Evolutionary conservation across 2,113 vertebrate species (phyloP).

Genomic region (Chrysemys picta): DNA sequence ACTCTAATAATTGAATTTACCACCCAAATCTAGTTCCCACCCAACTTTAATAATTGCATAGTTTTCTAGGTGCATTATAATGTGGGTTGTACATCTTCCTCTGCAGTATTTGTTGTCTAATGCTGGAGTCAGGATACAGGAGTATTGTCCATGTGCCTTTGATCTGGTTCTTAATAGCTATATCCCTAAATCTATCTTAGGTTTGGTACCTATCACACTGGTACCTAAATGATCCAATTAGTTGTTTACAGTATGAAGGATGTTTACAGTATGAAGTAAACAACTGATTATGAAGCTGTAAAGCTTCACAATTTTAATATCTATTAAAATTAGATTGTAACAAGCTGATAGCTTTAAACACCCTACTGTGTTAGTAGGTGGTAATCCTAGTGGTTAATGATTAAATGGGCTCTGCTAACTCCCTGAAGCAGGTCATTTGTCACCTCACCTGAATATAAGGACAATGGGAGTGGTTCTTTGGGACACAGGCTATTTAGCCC

Average conservation of each 20-base stretch:
- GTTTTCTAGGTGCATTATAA: background rate
- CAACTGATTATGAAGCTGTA: background rate
- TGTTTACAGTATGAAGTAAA: background rate
- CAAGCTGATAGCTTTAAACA: background rate
- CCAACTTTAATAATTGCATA: background rate
- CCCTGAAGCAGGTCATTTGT: background rate
- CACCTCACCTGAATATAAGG: background rate
- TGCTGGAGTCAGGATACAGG: background rate
- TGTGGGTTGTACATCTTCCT: background rate
- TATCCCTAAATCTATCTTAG: background rate
- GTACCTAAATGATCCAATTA: background rate
- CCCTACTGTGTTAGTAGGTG: background rate
- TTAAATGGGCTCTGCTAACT: background rate
- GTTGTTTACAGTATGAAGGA: background rate
- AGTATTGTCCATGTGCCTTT: background rate
- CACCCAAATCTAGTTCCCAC: background rate
- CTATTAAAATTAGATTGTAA: constrained; percentile 40
- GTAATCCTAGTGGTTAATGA: background rate
- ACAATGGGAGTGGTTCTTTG: background rate
- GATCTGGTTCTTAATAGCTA: background rate
- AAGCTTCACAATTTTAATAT: background rate
- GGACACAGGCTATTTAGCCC: background rate
- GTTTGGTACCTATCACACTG: background rate
- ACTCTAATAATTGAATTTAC: too few relatives aligned
- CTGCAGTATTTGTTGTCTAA: background rate